phyloP scores from a whole-genome alignment of 2,888 invertebrate genomes.

The Orchesellides sinensis region DNA sequence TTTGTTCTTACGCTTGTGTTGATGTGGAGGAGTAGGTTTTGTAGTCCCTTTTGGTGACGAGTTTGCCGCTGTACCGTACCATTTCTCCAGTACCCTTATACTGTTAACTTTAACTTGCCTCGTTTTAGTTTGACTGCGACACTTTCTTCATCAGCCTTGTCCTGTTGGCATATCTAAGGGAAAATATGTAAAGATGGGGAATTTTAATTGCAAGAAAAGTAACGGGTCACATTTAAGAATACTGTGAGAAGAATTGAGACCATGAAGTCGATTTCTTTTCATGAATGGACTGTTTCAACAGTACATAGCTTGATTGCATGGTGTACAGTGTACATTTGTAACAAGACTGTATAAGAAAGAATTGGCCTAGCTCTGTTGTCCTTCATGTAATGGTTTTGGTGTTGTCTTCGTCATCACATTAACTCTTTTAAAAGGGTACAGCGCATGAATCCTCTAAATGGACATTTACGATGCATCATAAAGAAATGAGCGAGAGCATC shows the following conservation, averaged over 20 bases:
- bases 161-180: no score
- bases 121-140: constrained; percentile 13
- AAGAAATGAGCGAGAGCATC: neutral
- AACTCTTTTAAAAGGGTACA: no score
- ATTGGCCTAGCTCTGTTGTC: neutral
- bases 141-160: no score
- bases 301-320: neutral
- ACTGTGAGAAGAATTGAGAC: neutral
- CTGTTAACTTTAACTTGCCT: neutral
- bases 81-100: neutral
- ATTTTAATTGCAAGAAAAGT: no score
- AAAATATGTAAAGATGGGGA: no score
- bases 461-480: neutral
- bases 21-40: constrained; percentile 6
- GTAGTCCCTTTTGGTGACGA: neutral
- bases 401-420: neutral
- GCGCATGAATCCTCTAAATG: neutral
- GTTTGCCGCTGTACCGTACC: neutral
- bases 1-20: neutral
- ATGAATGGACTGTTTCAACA: neutral
- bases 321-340: no score
- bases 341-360: neutral
- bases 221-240: no score
- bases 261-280: neutral
- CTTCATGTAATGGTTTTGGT: neutral